Evolutionary conservation across 2,797 vertebrate species (phyloP).

Genomic region (Pipistrellus pipistrellus): DNA sequence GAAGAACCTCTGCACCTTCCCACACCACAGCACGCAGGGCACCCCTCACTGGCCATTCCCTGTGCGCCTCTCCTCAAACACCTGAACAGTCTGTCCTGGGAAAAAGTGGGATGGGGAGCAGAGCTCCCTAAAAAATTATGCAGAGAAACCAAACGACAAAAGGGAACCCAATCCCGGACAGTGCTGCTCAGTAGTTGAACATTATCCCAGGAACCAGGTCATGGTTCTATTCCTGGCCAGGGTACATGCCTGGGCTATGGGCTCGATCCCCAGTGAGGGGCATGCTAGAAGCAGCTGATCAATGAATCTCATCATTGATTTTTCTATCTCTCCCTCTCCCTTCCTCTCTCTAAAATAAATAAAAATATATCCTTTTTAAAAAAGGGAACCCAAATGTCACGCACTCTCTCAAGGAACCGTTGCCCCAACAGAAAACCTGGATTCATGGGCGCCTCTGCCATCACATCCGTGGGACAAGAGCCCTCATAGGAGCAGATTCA

Average conservation of each 20-base stretch:
- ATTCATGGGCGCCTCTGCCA: background rate
- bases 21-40: background rate
- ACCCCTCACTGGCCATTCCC: background rate
- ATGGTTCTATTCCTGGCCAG: too few species aligned
- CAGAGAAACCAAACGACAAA: background rate
- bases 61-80: background rate
- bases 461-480: background rate
- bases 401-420: rapidly evolving
- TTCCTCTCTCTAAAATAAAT: too few species aligned
- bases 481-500: rapidly evolving
- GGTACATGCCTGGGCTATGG: too few species aligned
- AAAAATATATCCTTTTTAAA: too few species aligned
- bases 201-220: too few species aligned
- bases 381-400: background rate
- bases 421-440: background rate
- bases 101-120: background rate
- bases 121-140: background rate
- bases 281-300: too few species aligned
- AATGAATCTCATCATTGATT: too few species aligned
- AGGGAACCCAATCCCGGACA: background rate
- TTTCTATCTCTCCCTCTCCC: too few species aligned
- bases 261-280: too few species aligned
- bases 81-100: background rate
- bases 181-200: too few species aligned
- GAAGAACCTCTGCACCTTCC: background rate